Conservation (phyloP, 1,140 invertebrate genomes). For the Arctopsyche grandis region DNA sequence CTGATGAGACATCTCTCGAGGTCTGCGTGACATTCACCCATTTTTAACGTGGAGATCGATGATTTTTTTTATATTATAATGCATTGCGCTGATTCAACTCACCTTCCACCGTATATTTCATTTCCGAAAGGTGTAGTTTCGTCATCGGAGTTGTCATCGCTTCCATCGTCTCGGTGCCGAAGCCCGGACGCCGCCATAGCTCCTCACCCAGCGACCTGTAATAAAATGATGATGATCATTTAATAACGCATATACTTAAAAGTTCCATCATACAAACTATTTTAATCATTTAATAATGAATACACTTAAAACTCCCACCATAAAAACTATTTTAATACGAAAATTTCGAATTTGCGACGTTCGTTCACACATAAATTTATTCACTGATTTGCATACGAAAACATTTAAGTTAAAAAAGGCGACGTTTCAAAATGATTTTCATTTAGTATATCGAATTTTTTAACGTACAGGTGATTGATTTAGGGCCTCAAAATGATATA, state of each 20-base stretch:
- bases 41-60: background rate
- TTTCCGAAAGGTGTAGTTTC: slow-evolving; percentile 84
- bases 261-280: background rate
- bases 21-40: slow-evolving; percentile 7
- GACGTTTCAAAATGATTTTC: background rate
- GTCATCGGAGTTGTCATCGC: slow-evolving; percentile 83
- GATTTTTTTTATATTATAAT: background rate
- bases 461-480: background rate
- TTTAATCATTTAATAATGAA: slow-evolving; percentile 11
- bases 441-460: background rate
- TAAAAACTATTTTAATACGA: background rate
- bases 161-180: slow-evolving; percentile 70
- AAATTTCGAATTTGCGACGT: background rate
- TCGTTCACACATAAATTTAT: background rate
- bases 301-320: background rate
- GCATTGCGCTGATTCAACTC: slow-evolving; percentile 56
- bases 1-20: background rate
- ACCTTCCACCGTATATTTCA: slow-evolving; percentile 89
- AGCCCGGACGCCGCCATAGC: slow-evolving; percentile 71
- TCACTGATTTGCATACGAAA: background rate
- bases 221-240: slow-evolving; percentile 55
- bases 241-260: background rate
- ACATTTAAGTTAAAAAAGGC: background rate
- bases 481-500: too few relatives aligned
- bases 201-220: slow-evolving; percentile 58